phyloP scores from a whole-genome alignment of 2,113 vertebrate genomes.

The Archocentrus centrarchus region DNA sequence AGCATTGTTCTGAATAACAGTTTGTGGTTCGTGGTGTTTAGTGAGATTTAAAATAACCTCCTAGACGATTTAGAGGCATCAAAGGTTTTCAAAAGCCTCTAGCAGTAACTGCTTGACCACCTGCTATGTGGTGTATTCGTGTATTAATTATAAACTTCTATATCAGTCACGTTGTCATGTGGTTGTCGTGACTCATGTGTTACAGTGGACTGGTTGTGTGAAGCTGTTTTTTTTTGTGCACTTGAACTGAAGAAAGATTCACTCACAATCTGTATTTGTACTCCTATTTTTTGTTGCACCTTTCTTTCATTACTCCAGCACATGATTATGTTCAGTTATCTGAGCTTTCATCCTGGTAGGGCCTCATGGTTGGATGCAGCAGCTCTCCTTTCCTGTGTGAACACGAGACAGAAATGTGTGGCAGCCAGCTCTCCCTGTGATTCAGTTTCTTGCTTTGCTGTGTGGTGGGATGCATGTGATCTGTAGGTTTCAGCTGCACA shows the following conservation, averaged over 20 bases:
- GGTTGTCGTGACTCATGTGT: conserved; percentile 39
- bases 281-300: conserved; percentile 2
- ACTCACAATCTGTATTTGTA: not conserved
- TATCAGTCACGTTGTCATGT: conserved; percentile 51
- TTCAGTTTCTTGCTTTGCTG: conserved; percentile 50
- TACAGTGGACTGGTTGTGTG: not conserved
- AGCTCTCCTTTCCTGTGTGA: conserved; percentile 67
- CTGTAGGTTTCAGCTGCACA: conserved; percentile 57
- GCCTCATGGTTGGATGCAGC: conserved; percentile 48
- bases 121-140: conserved; percentile 52
- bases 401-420: conserved; percentile 72
- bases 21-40: conserved; percentile 45
- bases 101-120: conserved; percentile 46
- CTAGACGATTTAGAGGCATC: conserved; percentile 38
- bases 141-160: conserved; percentile 64
- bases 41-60: conserved; percentile 59
- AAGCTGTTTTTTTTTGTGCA: not conserved
- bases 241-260: not conserved
- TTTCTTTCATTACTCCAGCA: not conserved
- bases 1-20: conserved; percentile 37
- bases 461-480: conserved; percentile 56
- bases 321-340: not conserved
- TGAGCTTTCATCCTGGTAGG: conserved; percentile 27
- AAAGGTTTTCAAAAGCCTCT: conserved; percentile 48
- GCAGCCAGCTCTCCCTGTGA: conserved; percentile 34